Base-by-base conservation (phyloP, 2,113 vertebrate genomes). In the Rhabdomys dilectus region DNA sequence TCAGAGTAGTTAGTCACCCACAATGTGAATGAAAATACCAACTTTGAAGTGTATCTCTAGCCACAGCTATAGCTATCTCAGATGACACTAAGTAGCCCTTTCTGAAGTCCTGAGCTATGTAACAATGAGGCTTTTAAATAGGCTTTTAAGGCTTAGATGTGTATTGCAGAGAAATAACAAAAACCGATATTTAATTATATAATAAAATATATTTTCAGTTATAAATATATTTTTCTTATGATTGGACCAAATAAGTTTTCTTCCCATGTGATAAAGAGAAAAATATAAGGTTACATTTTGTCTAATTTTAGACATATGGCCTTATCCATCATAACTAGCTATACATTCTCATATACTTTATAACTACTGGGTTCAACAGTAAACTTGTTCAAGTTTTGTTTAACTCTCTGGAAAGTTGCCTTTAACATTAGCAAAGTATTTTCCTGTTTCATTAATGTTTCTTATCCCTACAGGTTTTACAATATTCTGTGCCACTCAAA, bases 361-460 rank as follows among this genome's bases (percentile, higher is more conserved):
- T 82, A 87, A 91, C 10, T 91, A 39, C 60, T 87, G 60, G 10
- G n/a, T 88, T 11, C 17, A 87, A 68, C 91, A 88, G 94, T 84
- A 90, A 91, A 88, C 45, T 51, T 92, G 16, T 78, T 95, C 29
- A 24, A 96, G 88, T 75, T 56, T 82, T 31, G 87, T 86, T 78
- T 88, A 91, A 89, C 36, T 88, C 70, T 90, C 77, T 92, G 36
- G 72, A 78, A 96, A 87, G 24, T 78, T 22, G 90, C 24, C 48
- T 92, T 95, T 95, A 70, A 80, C 34, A 19, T 66, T 96, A 94
- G 76, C 70, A 94, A 96, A 96, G 94, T 76, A 81, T 75, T 92
- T 88, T 6, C 5, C 5, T 68, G 66, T 93, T 92, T 86, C 76
- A 80, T 92, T 75, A 84, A 93, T 53, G 60, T 19, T 78, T 93